A percentile compares a stretch with the other conserved stretches of the same genome.
These are phyloP conservation scores for Globodera rostochiensis DNA, from an alignment of 1,140 invertebrate genomes.

Conservation along the genomic window DNA sequence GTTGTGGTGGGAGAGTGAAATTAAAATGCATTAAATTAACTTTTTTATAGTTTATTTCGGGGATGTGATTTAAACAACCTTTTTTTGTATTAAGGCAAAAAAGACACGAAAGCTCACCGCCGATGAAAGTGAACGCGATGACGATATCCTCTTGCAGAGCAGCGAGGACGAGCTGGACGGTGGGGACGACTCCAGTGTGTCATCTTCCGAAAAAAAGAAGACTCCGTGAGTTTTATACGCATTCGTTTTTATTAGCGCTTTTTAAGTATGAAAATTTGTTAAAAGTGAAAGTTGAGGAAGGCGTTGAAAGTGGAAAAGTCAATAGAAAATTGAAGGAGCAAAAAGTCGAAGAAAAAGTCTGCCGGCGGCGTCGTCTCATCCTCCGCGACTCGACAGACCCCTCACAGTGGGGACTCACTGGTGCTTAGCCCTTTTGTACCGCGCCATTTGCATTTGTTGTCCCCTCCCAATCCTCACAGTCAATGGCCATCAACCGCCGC, in stretches of 20 bases:
- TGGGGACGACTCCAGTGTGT: not conserved
- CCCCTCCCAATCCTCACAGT: not conserved
- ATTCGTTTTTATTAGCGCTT: too few species aligned
- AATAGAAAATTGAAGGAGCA: not conserved
- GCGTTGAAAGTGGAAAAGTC: not conserved
- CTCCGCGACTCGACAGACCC: not conserved
- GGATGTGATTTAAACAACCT: not conserved
- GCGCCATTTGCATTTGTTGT: not conserved
- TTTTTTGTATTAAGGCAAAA: too few species aligned
- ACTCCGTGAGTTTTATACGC: not conserved
- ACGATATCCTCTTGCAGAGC: not conserved
- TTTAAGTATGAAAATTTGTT: too few species aligned
- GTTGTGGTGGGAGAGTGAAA: not conserved
- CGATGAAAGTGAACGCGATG: not conserved
- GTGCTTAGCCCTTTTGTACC: not conserved
- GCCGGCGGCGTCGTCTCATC: not conserved
- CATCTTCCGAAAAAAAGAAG: not conserved
- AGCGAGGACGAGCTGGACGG: not conserved
- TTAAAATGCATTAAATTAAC: too few species aligned
- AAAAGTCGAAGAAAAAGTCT: not conserved
- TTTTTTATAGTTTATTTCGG: not conserved
- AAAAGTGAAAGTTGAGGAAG: not conserved
- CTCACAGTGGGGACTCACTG: not conserved
- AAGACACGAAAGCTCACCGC: not conserved
- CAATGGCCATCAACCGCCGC: not conserved